Evolutionary conservation across 2,888 invertebrate genomes (phyloP), one percentile per base, ranked within the genome.

Genomic region (Hecatera dysodea): DNA sequence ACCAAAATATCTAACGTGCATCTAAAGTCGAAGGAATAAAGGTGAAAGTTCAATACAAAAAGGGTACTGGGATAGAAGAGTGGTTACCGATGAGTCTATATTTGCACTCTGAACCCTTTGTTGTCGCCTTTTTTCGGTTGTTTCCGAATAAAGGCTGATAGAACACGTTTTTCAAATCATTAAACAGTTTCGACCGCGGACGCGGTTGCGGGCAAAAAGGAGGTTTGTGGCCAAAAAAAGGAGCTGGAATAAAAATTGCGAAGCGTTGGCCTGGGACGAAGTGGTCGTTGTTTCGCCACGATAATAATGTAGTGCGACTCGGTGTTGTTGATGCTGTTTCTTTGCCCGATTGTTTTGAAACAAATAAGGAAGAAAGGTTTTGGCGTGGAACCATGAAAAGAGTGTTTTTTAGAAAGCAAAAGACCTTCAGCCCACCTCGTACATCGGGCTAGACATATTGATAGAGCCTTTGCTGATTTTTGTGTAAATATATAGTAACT

Each of bases 121-220:
- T 93, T 94, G 94, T 92, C 92, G 92, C 93, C 92, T 94, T 95
- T 96, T 95, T 95, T 94, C 95, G 94, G 94, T 94, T 94, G 95
- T 94, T 94, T 93, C 95, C 93, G 93, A 91, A 93, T 93, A 94
- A 93, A 95, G 93, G 94, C 95, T 95, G 96, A 96, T 96, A 96
- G 95, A 96, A 96, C 96, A 96, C 96, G 96, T 96, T 96, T 95
- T 96, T 95, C 96, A 95, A 96, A 96, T 96, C 96, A 95, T 96
- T 96, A 96, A 96, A 95, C 96, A 94, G 96, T 95, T 95, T 94
- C 93, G 93, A 93, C 93, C 94, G 93, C 91, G 90, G 87, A 81
- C 93, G 92, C 91, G 93, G 93, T 92, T 85, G 60, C 86, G 92
- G 89, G 62, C 73, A 78, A 80, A 85, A 85, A 86, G 78, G 78